These are phyloP conservation scores for Isichthys henryi DNA, from an alignment of 2,113 vertebrate species.

Conservation along the genomic window DNA sequence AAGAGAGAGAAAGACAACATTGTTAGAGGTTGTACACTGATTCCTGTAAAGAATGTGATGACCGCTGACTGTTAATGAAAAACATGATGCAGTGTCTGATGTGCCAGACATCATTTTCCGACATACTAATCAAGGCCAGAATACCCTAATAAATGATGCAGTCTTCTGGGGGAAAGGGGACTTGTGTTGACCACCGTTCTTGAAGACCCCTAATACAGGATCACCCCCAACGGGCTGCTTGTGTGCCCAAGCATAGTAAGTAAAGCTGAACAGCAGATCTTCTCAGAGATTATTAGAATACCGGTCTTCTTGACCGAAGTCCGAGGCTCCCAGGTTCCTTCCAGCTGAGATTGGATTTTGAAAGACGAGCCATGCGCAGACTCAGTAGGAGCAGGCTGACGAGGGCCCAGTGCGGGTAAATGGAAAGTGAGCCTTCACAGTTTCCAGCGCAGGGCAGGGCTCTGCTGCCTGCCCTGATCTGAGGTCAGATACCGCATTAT, in stretches of 20 bases:
- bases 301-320: background rate
- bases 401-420: background rate
- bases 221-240: background rate
- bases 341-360: background rate
- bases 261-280: background rate
- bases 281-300: background rate
- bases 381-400: background rate
- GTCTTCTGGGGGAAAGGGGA: background rate
- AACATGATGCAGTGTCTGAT: background rate
- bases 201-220: background rate
- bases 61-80: background rate
- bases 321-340: background rate
- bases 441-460: background rate
- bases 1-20: slow-evolving; percentile 3
- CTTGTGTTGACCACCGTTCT: background rate
- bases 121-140: background rate
- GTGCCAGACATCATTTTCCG: background rate
- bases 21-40: background rate
- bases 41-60: background rate
- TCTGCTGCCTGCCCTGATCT: background rate
- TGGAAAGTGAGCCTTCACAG: background rate
- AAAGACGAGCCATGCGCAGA: background rate
- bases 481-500: background rate
- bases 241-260: background rate
- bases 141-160: background rate